Base-by-base conservation (phyloP, 2,888 invertebrate species). In the Tanypteryx hageni region DNA sequence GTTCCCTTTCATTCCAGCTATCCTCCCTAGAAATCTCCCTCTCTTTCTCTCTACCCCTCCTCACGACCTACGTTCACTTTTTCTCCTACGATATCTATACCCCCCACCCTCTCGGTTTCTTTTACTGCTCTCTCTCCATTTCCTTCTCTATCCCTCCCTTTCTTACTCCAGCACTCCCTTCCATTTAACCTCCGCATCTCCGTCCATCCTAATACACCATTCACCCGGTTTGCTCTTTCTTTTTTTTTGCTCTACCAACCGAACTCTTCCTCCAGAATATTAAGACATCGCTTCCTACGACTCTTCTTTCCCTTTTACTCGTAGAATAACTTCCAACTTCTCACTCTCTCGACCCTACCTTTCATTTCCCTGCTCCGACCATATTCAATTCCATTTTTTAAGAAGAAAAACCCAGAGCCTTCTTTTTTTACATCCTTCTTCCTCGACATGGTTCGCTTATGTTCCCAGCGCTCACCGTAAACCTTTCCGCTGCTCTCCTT, bases 221-320 rank as follows among this genome's bases (percentile, higher is more conserved):
- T 76, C 76, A 27, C 76, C 76, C 76, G n/a, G 8, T 22, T 76
- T 27, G 27, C 13, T 27, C 76, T 27, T 44, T 44, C 44, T 44
- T 44, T 44, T 44, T 76, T 76, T 68, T 68, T 68, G 68, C 68
- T 18, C 68, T 68, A 9, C 22, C 68, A 68, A 68, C 68, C 76
- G 76, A 13, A 11, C 76, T 76, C 76, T 27, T 76, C 76, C n/a
- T 76, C 76, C 76, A 27, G 76, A 76, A 76, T 76, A 76, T 76
- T 76, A 76, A 76, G 76, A 76, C 27, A 27, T 76, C 27, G 76
- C 18, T 27, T 22, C 76, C 44, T 44, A 27, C 76, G 9, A 76
- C 27, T 76, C 76, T 44, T 44, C 44, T 44, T 44, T 44, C 44
- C 44, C 44, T 44, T 44, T 44, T 13, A 13, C 76, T 68, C 76